Base-by-base conservation (phyloP, 92 coral and sea anemone species). In the Porites rus region DNA sequence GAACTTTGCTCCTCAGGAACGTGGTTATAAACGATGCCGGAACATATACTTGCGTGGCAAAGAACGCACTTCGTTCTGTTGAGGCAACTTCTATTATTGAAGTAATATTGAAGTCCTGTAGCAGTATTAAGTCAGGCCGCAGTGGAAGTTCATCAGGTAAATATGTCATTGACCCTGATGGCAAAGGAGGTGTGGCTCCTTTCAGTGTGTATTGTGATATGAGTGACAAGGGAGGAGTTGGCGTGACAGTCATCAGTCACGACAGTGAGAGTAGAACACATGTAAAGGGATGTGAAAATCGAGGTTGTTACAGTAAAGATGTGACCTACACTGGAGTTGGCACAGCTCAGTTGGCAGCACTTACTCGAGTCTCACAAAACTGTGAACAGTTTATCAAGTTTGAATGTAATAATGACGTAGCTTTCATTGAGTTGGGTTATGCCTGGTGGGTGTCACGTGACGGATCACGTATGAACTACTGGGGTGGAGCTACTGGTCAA, bases 391-490 rank as follows among this genome's bases (percentile, higher is more conserved):
- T 28, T 13, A 69, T 69, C 50, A 69, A 69, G 18, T 69, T 25
- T 24, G 51, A 69, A 25, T 69, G 74, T 52, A 28, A 28, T 14
- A 7, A 10, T 24, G 53, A 7, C 31, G 2, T 25, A 9, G 10
- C 0, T 7, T 69, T 24, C 11, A 25, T 69, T 25, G 51, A 22
- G 46, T 0, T 0, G 13, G 46, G 74, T 28, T 69, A 69, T 25
- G 74, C 74, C 5, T 69, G 74, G 74, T 69, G 74, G 74, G 74
- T 69, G 74, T 69, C 74, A 69, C 74, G 74, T 69, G 74, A 69
- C 16, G 74, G 74, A 13, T 1, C 18, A 25, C 14, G 51, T 5
- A 69, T 69, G 74, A 25, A 8, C 54, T 69, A 69, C 52, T 69
- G 74, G 74, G 51, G 51, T 8, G 74, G 74, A 9, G 74, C 50